Evolutionary conservation across 1,140 invertebrate genomes (phyloP), one percentile per base, ranked within the genome.

Genomic region (Steinernema khuongi): DNA sequence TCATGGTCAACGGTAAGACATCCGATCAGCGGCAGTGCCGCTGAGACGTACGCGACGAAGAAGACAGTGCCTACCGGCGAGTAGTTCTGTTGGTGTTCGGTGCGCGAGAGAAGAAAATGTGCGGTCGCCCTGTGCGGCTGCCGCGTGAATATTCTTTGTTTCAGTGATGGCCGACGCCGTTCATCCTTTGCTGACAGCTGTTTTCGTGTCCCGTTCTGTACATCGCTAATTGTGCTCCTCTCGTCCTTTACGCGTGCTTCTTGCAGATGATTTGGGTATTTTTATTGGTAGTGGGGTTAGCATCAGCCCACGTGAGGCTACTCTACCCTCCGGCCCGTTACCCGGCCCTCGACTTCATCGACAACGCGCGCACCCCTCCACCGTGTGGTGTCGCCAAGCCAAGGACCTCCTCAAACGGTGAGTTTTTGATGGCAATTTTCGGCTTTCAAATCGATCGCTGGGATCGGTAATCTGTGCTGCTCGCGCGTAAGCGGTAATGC

Each of bases 361-460:
- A 95, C 86, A 94, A 91, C 84, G 89, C 90, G 67, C 90, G 93
- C 80, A 95, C 93, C 22, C 91, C 91, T 80, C 90, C 90, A 71
- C 94, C 94, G 31, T 96, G 94, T 87, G 94, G 94, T 77, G 94
- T 95, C 92, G 93, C 93, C 4, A 93, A 93, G 69, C 75, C 71
- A 50, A 22, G 41, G 11, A 31, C 69, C 22, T n/a, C 41, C 28
- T 31, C n/a, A 11, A 31, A 1, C 30, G 32, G 31, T 74, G 19
- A 26, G 31, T 72, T 70, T 71, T 28, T 33, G 26, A 14, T 31
- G 28, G 2, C 50, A 18, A 32, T 31, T 32, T 11, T 31, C 2
- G 29, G 32, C 29, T 18, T 2, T 69, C 18, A 67, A 26, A 75
- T 1, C 28, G 36, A 70, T 41, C 33, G 74, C 43, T 28, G 30